A percentile compares a stretch with the other conserved stretches of the same genome.
Conservation (phyloP, 2,797 vertebrate genomes). For the Tragelaphus eurycerus region DNA sequence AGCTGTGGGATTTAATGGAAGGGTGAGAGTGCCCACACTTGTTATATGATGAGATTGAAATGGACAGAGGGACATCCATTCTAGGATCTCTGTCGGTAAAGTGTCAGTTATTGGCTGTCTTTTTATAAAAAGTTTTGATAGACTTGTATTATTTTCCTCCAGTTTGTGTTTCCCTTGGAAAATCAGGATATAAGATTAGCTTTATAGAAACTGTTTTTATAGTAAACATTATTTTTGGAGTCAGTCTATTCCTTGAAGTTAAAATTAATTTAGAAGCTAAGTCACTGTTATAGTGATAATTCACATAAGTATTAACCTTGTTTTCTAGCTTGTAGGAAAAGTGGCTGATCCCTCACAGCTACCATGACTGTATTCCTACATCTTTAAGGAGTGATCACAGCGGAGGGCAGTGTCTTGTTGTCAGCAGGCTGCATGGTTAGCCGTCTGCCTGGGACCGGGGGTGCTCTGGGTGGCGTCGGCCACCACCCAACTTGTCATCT, state of each 20-base stretch:
- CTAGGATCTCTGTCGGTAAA: background rate
- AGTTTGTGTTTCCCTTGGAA: slow-evolving; percentile 30
- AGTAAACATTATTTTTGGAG: background rate
- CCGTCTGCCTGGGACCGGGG: background rate
- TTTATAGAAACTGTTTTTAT: slow-evolving; percentile 36
- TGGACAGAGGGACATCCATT: background rate
- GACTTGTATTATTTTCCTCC: background rate
- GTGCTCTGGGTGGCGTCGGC: background rate
- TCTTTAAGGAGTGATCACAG: background rate
- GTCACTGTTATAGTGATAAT: background rate
- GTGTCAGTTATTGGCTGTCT: background rate
- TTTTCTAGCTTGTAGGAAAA: background rate
- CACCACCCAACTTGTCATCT: background rate
- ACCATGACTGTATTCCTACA: background rate
- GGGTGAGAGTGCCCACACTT: background rate
- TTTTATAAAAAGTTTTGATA: background rate
- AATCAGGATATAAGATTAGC: background rate
- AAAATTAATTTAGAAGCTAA: slow-evolving; percentile 19
- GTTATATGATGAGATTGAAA: background rate
- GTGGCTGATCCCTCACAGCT: background rate
- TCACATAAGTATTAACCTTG: background rate
- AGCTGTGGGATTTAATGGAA: background rate
- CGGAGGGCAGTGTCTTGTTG: background rate
- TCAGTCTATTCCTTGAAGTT: background rate
- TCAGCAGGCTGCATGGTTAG: background rate